Base-by-base conservation (phyloP, 2,113 vertebrate species). In the Leptobrachium leishanense region DNA sequence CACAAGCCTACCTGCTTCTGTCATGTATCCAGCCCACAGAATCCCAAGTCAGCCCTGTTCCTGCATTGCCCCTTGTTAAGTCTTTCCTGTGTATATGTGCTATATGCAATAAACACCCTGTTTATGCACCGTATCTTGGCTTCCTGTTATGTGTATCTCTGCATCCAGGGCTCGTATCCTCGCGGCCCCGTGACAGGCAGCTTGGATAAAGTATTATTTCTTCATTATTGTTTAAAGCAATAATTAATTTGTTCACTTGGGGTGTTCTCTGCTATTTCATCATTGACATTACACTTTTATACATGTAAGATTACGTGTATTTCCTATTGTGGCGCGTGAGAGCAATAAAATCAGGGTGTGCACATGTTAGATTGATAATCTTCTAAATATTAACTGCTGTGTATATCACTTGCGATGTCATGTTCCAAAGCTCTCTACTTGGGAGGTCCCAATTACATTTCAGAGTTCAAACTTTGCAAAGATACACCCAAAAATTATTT, bases 371-470 rank as follows among this genome's bases (percentile, higher is more conserved):
- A 62, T 46, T 15, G 5, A 50, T 59, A 70, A 62, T 44, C 69
- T 20, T 39, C 15, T 31, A 13, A 57, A 69, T 43, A 77, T 55
- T 6, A 44, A 10, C 53, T 46, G 67, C 20, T n/a, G 39, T 62
- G 31, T 77, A 62, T 67, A 69, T 77, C n/a, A 70, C 12, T 31
- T 62, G 42, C 50, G 39, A 70, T 62, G 75, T 62, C 54, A n/a
- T 40, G 43, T 41, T 4, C 31, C 20, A 57, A 43, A 43, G 10
- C 9, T 41, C 43, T 39, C 66, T 70, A 68, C 54, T 42, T 70
- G 54, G 66, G 75, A 70, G 75, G 75, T 77, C 75, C 54, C 75
- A 69, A 59, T 70, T 77, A 69, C 3, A 39, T 44, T 62, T 69
- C 55, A 77, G 68, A 69, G 54, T 12, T 39, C 67, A 59, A 41